These are phyloP conservation scores for Eptesicus fuscus DNA, from an alignment of 2,113 vertebrate genomes.

Conservation along the genomic window DNA sequence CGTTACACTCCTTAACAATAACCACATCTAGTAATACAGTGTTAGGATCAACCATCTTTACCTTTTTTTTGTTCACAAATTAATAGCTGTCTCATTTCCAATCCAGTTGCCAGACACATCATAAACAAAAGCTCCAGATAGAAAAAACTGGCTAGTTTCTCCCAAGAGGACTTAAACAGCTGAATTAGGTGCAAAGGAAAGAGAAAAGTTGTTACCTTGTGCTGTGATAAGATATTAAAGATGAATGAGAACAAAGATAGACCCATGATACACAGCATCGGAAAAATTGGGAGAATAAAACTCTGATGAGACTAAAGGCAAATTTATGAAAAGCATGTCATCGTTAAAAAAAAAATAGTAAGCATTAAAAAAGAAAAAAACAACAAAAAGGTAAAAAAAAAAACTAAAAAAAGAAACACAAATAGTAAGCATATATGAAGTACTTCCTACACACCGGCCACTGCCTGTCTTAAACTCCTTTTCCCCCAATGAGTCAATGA, in stretches of 20 bases:
- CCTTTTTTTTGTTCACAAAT: not conserved
- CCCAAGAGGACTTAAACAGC: not conserved
- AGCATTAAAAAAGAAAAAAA: too few species aligned
- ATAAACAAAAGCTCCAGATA: not conserved
- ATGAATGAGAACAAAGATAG: not conserved
- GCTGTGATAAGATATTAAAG: not conserved
- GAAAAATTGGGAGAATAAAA: not conserved
- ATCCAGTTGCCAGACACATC: not conserved
- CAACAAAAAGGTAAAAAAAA: too few species aligned
- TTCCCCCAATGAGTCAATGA: not conserved
- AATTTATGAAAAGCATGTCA: not conserved
- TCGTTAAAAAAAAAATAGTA: not conserved
- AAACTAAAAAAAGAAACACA: too few species aligned
- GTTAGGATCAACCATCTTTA: not conserved
- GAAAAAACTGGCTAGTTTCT: not conserved
- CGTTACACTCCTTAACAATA: not conserved
- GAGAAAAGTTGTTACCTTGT: not conserved
- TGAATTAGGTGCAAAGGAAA: not conserved
- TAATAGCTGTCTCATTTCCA: not conserved
- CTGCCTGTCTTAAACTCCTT: not conserved
- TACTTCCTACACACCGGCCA: too few species aligned
- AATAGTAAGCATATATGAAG: not conserved
- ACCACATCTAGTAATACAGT: not conserved
- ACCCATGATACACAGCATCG: not conserved
- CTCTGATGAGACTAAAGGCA: not conserved